Evolutionary conservation across 1,140 invertebrate species (phyloP), one percentile per base, ranked within the genome.

Genomic region (Drosophila neocordata): DNA sequence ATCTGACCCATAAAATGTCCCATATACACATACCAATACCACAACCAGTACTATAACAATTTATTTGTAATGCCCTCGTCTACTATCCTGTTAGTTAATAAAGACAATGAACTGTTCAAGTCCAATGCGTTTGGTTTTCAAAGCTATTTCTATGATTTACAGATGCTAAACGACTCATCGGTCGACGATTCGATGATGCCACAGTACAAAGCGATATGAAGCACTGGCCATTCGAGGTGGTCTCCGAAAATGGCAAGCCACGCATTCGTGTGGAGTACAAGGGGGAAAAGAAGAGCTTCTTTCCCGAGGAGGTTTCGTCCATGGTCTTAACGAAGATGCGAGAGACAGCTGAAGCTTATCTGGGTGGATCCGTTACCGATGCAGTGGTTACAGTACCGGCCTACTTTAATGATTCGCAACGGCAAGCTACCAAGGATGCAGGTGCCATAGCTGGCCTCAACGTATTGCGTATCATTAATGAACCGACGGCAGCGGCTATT

Each of bases 401-500:
- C 66, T 97, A 97, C 91, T 97, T 98, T 93, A 97, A 97, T 85
- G 96, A 97, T 92, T 97, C 96, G 55, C 97, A 98, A 92, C 94
- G 96, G 88, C 97, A 97, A 93, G 97, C 97, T 81, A 97, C 97
- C 53, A 98, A 97, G 93, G 96, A 97, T 94, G 95, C 97, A 75
- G 97, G 96, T 79, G 95, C 95, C 79, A 97, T 97, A 92, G 95
- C 97, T 68, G 94, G 95, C 58, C 92, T 97, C 38, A 97, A 98
- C 82, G 96, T 97, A 73, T 93, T 98, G 73, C 94, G 97, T 92
- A 97, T 97, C 78, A 97, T 97, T 91, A 97, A 97, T 80, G 99
- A 99, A 92, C 99, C 99, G 31, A 99, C 98, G 64, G 98, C 99
- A 68, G 99, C 99, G 69, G 99, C 99, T 77, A 99, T 99, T 93